These are phyloP conservation scores for Erebia aethiops DNA, from an alignment of 2,888 invertebrate genomes.

Conservation along the genomic window DNA sequence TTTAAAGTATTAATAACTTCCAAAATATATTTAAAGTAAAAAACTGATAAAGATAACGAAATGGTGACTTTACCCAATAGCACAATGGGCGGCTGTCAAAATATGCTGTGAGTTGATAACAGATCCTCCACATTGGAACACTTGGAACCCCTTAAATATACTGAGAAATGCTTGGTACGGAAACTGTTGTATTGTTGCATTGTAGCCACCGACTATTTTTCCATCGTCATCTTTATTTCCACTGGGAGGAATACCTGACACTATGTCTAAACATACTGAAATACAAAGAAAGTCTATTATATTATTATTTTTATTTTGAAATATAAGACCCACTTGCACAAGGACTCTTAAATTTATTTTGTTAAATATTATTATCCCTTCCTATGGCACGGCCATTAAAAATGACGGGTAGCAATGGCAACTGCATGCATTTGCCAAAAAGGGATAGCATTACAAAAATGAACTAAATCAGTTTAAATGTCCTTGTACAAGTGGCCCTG, in stretches of 20 bases:
- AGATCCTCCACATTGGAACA: slow-evolving; percentile 70
- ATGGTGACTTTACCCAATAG: slow-evolving; percentile 21
- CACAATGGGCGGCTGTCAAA: slow-evolving; percentile 74
- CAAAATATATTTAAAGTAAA: no score
- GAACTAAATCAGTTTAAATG: no score
- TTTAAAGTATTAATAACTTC: no score
- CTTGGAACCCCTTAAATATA: slow-evolving; percentile 45
- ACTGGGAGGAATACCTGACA: neutral
- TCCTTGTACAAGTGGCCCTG: no score
- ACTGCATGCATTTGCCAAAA: no score
- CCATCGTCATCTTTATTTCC: neutral
- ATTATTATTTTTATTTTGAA: neutral
- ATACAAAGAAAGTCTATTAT: neutral
- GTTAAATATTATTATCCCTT: no score
- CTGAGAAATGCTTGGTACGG: slow-evolving; percentile 68
- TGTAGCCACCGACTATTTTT: slow-evolving; percentile 68
- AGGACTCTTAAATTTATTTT: no score
- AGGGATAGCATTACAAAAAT: no score
- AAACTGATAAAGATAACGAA: neutral
- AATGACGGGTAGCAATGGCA: no score
- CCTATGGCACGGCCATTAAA: no score
- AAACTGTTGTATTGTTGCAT: slow-evolving; percentile 55
- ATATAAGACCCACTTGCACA: no score
- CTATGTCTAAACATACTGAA: slow-evolving; percentile 6
- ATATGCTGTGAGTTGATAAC: slow-evolving; percentile 59